Percentiles rank a stretch among this genome's conserved stretches.
These are phyloP conservation scores for Pangasius macronema DNA, from an alignment of 2,797 vertebrate species.

Conservation along the genomic window DNA sequence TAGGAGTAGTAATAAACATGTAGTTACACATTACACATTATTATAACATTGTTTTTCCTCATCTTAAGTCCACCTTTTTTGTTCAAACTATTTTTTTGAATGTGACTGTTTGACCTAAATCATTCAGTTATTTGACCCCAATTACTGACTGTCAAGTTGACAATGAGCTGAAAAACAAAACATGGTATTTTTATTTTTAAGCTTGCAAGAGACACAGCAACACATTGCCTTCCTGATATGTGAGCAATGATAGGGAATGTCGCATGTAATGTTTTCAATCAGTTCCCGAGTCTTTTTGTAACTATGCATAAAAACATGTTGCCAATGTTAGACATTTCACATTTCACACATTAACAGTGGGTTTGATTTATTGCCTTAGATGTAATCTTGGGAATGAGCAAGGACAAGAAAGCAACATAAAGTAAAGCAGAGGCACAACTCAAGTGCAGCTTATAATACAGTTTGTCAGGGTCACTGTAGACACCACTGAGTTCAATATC, in stretches of 20 bases:
- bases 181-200: not conserved
- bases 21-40: not conserved
- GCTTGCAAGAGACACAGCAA: not conserved
- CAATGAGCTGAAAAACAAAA: not conserved
- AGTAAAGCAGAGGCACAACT: not conserved
- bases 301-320: not conserved
- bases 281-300: not conserved
- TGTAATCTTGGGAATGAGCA: conserved; percentile 30
- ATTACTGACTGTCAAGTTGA: not conserved
- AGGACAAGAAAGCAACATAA: not conserved
- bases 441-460: not conserved
- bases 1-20: not conserved
- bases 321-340: not conserved
- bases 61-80: not conserved
- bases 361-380: not conserved
- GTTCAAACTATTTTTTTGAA: not conserved
- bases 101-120: not conserved
- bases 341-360: not conserved
- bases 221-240: not conserved
- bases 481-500: not conserved
- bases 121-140: not conserved
- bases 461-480: not conserved
- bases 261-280: not conserved
- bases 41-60: not conserved
- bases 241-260: not conserved